Percentiles rank a stretch among this genome's conserved stretches.
These are phyloP conservation scores for Brassicogethes aeneus DNA, from an alignment of 2,888 invertebrate species.

Conservation along the genomic window DNA sequence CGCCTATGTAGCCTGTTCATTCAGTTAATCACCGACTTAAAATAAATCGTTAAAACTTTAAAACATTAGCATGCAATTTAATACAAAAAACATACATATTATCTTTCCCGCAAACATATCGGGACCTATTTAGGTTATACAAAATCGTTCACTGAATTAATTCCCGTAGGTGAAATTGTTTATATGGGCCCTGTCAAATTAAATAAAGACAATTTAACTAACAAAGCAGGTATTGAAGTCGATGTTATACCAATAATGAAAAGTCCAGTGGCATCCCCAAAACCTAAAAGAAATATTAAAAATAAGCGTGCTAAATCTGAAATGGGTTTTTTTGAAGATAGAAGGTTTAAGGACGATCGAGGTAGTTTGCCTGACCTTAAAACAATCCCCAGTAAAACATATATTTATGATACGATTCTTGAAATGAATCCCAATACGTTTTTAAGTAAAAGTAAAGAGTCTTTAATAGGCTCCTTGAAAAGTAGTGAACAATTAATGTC, in stretches of 20 bases:
- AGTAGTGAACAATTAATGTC: slow-evolving; percentile 22
- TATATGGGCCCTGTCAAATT: slow-evolving; percentile 42
- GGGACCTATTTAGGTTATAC: slow-evolving; percentile 24
- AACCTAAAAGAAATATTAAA: slow-evolving; percentile 24
- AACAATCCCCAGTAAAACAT: slow-evolving; percentile 22
- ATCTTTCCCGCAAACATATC: slow-evolving; percentile 32
- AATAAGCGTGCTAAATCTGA: slow-evolving; percentile 34
- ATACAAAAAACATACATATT: slow-evolving; percentile 3
- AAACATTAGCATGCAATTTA: slow-evolving; percentile 12
- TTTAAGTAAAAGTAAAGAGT: slow-evolving; percentile 31
- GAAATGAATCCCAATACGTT: slow-evolving; percentile 32
- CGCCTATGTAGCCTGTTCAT: slow-evolving; percentile 20
- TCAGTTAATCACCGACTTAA: slow-evolving; percentile 10
- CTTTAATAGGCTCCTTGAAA: slow-evolving; percentile 23
- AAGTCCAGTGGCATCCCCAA: slow-evolving; percentile 38
- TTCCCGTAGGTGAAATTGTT: slow-evolving; percentile 38
- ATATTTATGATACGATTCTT: slow-evolving; percentile 31
- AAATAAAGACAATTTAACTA: slow-evolving; percentile 47
- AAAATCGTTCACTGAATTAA: slow-evolving; percentile 5
- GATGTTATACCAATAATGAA: slow-evolving; percentile 40
- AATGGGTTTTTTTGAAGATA: slow-evolving; percentile 30
- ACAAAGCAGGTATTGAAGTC: slow-evolving; percentile 46
- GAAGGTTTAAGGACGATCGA: slow-evolving; percentile 24
- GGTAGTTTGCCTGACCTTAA: slow-evolving; percentile 37
- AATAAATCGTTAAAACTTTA: slow-evolving; percentile 6